Evolutionary conservation across 2,113 vertebrate genomes (phyloP).

Genomic region (Thunnus maccoyii): DNA sequence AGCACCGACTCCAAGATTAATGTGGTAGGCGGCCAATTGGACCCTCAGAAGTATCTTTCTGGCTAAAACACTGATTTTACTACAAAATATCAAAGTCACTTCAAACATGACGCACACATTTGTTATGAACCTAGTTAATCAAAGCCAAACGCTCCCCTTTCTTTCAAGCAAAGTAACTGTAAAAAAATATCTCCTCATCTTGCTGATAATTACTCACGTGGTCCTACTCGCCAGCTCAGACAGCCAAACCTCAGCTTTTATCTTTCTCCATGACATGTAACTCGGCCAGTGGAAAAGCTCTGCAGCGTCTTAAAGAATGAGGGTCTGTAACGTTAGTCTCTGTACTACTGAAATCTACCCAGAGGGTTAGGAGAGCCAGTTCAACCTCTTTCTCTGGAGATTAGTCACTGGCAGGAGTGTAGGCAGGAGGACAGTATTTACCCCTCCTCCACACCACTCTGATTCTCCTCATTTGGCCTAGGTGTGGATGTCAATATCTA

Average conservation of each 20-base stretch:
- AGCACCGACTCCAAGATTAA: not conserved
- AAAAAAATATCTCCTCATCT: not conserved
- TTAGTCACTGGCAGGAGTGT: slow-evolving; percentile 40
- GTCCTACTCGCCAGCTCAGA: not conserved
- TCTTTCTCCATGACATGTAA: not conserved
- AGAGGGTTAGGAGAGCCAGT: slow-evolving; percentile 1
- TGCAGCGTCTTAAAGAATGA: not conserved
- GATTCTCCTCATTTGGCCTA: slow-evolving; percentile 22
- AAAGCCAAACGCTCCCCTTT: not conserved
- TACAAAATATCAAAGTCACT: not conserved
- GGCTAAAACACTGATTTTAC: not conserved
- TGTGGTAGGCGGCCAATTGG: not conserved
- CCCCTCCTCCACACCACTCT: slow-evolving; percentile 25
- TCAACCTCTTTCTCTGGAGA: slow-evolving; percentile 40
- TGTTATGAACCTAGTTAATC: not conserved
- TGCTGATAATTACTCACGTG: not conserved
- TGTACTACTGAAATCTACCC: slow-evolving; percentile 28
- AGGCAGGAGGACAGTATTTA: slow-evolving; percentile 20
- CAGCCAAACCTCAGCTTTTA: slow-evolving; percentile 2
- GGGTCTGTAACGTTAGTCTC: slow-evolving; percentile 1
- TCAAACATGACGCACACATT: too few species aligned
- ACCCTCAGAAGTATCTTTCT: not conserved
- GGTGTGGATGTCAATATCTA: slow-evolving; percentile 31
- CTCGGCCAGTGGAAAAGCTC: not conserved
- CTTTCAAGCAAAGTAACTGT: not conserved